Base-by-base conservation (phyloP, 2,797 vertebrate species). In the Atherinosoma microstoma region DNA sequence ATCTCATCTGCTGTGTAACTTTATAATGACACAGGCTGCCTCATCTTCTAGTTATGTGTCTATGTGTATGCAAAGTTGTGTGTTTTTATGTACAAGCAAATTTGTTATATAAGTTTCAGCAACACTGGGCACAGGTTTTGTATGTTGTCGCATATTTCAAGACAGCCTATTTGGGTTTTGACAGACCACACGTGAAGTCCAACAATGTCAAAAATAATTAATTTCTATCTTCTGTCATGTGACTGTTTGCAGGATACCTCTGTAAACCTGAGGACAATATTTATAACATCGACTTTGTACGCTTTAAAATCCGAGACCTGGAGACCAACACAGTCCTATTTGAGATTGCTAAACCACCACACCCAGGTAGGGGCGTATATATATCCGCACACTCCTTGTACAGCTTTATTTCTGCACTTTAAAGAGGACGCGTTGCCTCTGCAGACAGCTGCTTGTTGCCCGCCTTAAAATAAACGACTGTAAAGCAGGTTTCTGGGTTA, bases 261-360 rank as follows among this genome's bases (percentile, higher is more conserved):
- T 98, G 97, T 85, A 96, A 95, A 89, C 96, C 96, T 0, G 96
- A 98, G 75, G 97, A 97, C 83, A 98, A 98, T 38, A 78, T 98
- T 84, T 98, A 96, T 78, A 95, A 95, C 78, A 96, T 98, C 18
- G 96, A 98, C 85, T 98, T 98, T 83, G 96, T 96, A 6, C 96
- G 96, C 75, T 98, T 98, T 89, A 98, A 97, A 91, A 98, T 98
- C 85, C 94, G 97, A 80, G 97, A 98, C 89, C 91, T 98, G 87
- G 97, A 97, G 89, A 96, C 96, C 0, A 93, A 95, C 76, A 96
- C 96, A 0, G 96, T 97, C 69, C 92, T 98, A 20, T 98, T 98
- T 91, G 97, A 98, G 91, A 98, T 98, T 12, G 96, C 96, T 84
- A 98, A 98, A 83, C 97, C 97, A 0, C 95, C 95, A 42, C 83